These are phyloP conservation scores for Thymelicus acteon DNA, from an alignment of 2,888 invertebrate genomes.

Conservation along the genomic window DNA sequence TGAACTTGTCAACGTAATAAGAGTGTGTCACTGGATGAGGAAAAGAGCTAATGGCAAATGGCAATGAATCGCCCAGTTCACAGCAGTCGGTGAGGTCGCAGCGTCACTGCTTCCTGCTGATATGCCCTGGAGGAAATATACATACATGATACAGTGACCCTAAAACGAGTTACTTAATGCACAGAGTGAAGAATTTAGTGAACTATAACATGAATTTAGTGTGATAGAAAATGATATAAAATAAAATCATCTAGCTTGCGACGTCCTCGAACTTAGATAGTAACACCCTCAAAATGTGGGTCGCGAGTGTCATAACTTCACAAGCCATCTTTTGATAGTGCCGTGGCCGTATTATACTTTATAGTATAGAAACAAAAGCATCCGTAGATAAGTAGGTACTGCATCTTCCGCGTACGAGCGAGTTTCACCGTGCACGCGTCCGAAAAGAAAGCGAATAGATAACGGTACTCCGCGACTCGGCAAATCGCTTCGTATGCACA, in stretches of 20 bases:
- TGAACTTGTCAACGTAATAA: slow-evolving; percentile 1
- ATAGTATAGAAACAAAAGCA: neutral
- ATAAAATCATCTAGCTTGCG: too few species aligned
- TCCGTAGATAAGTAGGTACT: slow-evolving; percentile 10
- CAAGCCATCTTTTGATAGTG: too few species aligned
- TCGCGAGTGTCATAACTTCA: too few species aligned
- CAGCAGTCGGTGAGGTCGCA: neutral
- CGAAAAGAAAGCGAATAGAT: slow-evolving; percentile 76
- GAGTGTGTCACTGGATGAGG: neutral
- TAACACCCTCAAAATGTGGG: too few species aligned
- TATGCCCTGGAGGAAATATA: slow-evolving; percentile 10
- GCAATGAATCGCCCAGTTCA: slow-evolving; percentile 6
- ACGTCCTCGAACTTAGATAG: too few species aligned
- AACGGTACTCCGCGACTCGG: slow-evolving; percentile 66
- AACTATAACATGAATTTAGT: too few species aligned
- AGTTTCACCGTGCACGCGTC: slow-evolving; percentile 50
- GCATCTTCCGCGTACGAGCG: slow-evolving; percentile 39
- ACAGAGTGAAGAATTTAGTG: too few species aligned
- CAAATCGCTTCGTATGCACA: slow-evolving; percentile 35
- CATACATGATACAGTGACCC: too few species aligned
- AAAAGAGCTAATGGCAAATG: slow-evolving; percentile 12
- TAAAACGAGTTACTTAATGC: too few species aligned
- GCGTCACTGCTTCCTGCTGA: slow-evolving; percentile 15
- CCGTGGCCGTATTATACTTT: too few species aligned
- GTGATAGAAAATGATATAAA: too few species aligned